Evolutionary conservation across 2,113 vertebrate genomes (phyloP), one percentile per base, ranked within the genome.

Genomic region (Ifrita kowaldi): DNA sequence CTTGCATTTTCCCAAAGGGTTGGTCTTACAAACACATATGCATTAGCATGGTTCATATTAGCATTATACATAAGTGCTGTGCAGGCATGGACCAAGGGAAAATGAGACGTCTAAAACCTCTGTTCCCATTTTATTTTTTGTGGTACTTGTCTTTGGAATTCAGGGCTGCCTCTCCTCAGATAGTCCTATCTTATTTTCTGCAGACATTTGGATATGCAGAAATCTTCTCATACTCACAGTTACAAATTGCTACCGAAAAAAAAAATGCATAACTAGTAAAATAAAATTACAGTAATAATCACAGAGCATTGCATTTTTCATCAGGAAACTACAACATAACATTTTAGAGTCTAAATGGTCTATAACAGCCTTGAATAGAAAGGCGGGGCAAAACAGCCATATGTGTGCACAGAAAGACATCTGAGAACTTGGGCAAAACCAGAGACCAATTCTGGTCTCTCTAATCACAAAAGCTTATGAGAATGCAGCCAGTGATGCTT

Each of bases 161-260:
- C 39, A 78, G 52, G 21, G 14, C 26, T 93, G 68, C 8, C 19
- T 68, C 11, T 7, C 2, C 17, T 65, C 21, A 33, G 7, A 27
- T 3, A n/a, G 11, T 37, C 0, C 0, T 39, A 10, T 11, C 16
- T 32, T 37, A 35, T 46, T 75, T 3, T 57, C 39, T 55, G 30
- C 11, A 57, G 26, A 33, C 1, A 0, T 70, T 57, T 65, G 13
- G 19, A 57, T 81, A 32, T 37, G 14, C 9, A 82, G 22, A 33
- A 50, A 20, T 37, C 28, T 84, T 77, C 53, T 53, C 32, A 13
- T 16, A 26, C 8, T 87, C 13, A 26, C 4, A 32, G 26, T 1
- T 75, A 13, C 11, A 55, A 71, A 63, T 33, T 41, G 4, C 11
- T 57, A 22, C 9, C 2, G 37, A 37, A 50, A 46, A 77, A 52